Evolutionary conservation across 23 tunicate genomes (phyloP).

Genomic region (Ascidia mentula): DNA sequence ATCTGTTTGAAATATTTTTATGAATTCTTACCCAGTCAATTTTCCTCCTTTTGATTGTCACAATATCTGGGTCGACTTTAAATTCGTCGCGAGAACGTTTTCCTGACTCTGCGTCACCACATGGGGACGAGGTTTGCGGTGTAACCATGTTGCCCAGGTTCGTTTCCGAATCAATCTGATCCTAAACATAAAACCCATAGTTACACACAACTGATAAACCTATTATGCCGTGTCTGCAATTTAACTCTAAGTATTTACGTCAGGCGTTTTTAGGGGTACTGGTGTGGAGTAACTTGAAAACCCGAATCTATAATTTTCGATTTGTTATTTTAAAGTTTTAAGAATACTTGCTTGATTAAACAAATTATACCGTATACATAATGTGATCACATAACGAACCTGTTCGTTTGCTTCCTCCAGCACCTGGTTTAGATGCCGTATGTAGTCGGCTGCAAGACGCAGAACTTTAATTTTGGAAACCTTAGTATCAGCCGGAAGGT

Average conservation of each 20-base stretch:
- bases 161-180: not conserved
- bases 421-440: constrained; percentile 28
- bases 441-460: constrained; percentile 62
- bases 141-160: not conserved
- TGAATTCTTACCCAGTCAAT: constrained; percentile 68
- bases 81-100: constrained; percentile 17
- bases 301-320: too few relatives aligned
- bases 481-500: constrained; percentile 70
- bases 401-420: constrained; percentile 15
- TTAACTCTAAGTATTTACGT: too few relatives aligned
- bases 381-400: too few relatives aligned
- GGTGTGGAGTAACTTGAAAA: too few relatives aligned
- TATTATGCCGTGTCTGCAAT: too few relatives aligned
- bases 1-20: too few relatives aligned
- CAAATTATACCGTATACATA: too few relatives aligned
- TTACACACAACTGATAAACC: too few relatives aligned
- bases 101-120: not conserved
- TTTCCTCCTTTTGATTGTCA: constrained; percentile 43
- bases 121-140: not conserved
- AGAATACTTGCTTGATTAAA: too few relatives aligned
- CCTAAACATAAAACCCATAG: too few relatives aligned
- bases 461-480: constrained; percentile 70
- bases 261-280: too few relatives aligned
- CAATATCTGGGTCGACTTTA: constrained; percentile 29
- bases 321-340: not conserved